Conservation (phyloP, 1,140 invertebrate genomes). For the Arion vulgaris region DNA sequence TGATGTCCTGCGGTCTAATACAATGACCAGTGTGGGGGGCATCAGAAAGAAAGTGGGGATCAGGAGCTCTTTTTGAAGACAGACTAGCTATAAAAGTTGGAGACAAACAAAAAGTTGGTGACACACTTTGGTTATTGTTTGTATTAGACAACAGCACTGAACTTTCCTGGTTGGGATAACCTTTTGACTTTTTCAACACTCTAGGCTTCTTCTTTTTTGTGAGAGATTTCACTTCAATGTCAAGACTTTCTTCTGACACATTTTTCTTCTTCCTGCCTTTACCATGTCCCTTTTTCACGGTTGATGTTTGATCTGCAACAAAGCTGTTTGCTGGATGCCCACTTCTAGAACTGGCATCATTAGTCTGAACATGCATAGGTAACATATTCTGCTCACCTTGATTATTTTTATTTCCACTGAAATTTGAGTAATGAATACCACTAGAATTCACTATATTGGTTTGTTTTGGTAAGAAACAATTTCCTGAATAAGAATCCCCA, state of each 20-base stretch:
- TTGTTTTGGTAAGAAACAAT: background rate
- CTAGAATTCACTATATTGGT: background rate
- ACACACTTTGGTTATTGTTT: background rate
- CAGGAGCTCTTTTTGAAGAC: constrained; percentile 19
- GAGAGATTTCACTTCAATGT: background rate
- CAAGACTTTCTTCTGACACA: background rate
- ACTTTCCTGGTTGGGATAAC: background rate
- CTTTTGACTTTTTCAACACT: background rate
- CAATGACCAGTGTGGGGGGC: too few relatives aligned
- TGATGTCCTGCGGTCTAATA: background rate
- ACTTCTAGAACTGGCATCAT: background rate
- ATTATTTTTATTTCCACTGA: background rate
- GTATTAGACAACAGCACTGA: too few relatives aligned
- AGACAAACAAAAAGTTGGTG: constrained; percentile 18
- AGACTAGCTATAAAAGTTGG: constrained; percentile 35
- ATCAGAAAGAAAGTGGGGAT: background rate
- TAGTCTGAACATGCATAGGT: background rate
- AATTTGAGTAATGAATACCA: background rate
- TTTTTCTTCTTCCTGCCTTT: background rate
- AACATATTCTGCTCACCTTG: background rate
- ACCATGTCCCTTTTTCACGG: too few relatives aligned
- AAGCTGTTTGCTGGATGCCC: too few relatives aligned
- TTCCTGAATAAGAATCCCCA: background rate
- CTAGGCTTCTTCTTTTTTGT: constrained; percentile 1
- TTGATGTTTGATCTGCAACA: too few relatives aligned